Conservation (phyloP, 35 echinoderm and acorn worm species). For the Strongylocentrotus purpuratus region DNA sequence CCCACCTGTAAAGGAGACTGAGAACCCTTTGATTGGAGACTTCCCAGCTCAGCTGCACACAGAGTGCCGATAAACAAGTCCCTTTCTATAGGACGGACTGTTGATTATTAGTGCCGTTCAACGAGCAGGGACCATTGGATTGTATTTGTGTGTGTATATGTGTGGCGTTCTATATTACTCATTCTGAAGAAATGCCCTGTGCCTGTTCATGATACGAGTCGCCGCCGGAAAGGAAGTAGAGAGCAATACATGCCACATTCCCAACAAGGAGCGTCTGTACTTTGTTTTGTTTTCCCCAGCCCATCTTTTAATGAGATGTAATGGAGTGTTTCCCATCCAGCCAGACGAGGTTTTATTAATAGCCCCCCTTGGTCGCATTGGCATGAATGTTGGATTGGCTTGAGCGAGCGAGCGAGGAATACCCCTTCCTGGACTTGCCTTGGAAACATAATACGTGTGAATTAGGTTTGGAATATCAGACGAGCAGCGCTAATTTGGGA, state of each 20-base stretch:
- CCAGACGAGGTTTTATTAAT: conserved; percentile 28
- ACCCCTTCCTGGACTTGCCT: not conserved
- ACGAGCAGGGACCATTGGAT: not conserved
- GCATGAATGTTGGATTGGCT: not conserved
- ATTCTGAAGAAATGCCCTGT: not conserved
- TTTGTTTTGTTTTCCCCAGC: not conserved
- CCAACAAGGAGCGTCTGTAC: not conserved
- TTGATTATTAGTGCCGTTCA: not conserved
- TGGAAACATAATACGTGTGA: not conserved
- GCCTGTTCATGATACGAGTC: not conserved
- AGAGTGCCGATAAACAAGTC: not conserved
- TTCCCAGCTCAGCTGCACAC: not conserved
- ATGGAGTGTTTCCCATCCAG: conserved; percentile 40
- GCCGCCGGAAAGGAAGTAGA: not conserved
- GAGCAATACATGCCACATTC: not conserved
- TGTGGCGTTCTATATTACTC: not conserved
- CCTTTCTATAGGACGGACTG: not conserved
- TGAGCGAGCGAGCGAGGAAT: not conserved
- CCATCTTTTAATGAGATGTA: conserved; percentile 33
- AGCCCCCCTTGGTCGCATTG: not conserved
- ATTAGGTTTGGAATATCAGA: not conserved
- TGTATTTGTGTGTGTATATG: not conserved
- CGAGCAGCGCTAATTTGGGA: not conserved
- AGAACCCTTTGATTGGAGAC: not conserved
- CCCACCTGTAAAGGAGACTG: not conserved